Evolutionary conservation across 1,140 invertebrate genomes (phyloP).

Genomic region (Cydia splendana): DNA sequence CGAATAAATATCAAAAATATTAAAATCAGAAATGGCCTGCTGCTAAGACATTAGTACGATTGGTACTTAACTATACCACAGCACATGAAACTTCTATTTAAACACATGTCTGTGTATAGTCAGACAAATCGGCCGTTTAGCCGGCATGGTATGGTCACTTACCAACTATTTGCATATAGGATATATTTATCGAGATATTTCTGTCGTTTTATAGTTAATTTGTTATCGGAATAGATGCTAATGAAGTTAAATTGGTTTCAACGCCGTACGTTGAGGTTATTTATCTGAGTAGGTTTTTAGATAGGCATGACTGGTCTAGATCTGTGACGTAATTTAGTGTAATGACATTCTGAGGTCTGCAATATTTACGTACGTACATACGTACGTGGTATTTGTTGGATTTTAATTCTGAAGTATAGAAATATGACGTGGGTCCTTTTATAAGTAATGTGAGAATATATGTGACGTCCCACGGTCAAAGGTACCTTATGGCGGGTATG

Average conservation of each 20-base stretch:
- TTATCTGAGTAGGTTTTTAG: background rate
- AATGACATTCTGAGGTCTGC: background rate
- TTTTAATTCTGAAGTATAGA: background rate
- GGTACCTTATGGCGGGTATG: too few species aligned
- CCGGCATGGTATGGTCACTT: background rate
- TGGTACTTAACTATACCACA: too few species aligned
- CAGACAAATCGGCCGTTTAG: slow-evolving; percentile 3
- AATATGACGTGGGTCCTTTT: background rate
- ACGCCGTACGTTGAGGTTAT: slow-evolving; percentile 8
- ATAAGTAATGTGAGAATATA: background rate
- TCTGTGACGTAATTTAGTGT: background rate
- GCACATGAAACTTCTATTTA: background rate
- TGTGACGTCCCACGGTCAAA: too few species aligned
- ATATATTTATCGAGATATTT: slow-evolving; percentile 14
- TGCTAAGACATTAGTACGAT: too few species aligned
- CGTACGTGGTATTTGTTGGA: background rate
- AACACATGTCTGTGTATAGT: background rate
- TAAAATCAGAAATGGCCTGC: too few species aligned
- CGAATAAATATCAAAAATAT: too few species aligned
- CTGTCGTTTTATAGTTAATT: slow-evolving; percentile 21
- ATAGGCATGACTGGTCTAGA: background rate
- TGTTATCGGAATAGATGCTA: slow-evolving; percentile 12
- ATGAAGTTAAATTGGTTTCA: slow-evolving; percentile 19
- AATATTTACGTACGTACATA: background rate
- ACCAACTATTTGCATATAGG: slow-evolving; percentile 19